Conservation (phyloP, 2,888 invertebrate species). For the Dendrolimus houi region DNA sequence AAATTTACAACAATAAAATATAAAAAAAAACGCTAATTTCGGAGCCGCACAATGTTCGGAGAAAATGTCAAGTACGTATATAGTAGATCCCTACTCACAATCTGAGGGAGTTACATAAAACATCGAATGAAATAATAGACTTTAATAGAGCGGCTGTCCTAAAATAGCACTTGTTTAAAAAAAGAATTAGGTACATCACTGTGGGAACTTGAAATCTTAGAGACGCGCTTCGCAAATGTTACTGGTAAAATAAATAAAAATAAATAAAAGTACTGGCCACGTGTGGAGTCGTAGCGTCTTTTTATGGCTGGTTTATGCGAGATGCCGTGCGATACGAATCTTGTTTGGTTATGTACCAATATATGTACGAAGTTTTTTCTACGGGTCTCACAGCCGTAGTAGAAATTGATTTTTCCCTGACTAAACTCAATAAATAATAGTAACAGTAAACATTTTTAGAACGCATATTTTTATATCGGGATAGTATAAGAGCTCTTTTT, state of each 20-base stretch:
- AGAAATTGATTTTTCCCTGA: not conserved
- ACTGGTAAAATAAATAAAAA: not conserved
- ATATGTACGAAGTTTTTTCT: not conserved
- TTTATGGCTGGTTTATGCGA: not conserved
- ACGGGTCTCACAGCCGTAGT: not conserved
- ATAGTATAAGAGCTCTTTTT: not conserved
- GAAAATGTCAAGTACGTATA: too few relatives aligned
- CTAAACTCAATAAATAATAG: not conserved
- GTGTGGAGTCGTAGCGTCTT: not conserved
- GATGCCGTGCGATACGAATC: not conserved
- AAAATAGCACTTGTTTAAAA: conserved; percentile 14
- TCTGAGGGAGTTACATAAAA: too few relatives aligned
- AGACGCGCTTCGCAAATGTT: not conserved
- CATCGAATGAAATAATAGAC: too few relatives aligned
- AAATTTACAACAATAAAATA: too few relatives aligned
- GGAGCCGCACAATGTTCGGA: too few relatives aligned
- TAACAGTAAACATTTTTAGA: not conserved
- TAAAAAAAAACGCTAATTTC: too few relatives aligned
- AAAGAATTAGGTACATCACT: conserved; percentile 13
- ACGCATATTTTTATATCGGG: not conserved
- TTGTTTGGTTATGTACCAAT: not conserved
- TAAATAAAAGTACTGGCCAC: not conserved
- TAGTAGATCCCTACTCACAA: too few relatives aligned
- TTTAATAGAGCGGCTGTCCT: conserved; percentile 12
- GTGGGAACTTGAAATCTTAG: conserved; percentile 10